A percentile compares a stretch with the other conserved stretches of the same genome.
Evolutionary conservation across 2,113 vertebrate species (phyloP).

Genomic region (Oreochromis tanganicae): DNA sequence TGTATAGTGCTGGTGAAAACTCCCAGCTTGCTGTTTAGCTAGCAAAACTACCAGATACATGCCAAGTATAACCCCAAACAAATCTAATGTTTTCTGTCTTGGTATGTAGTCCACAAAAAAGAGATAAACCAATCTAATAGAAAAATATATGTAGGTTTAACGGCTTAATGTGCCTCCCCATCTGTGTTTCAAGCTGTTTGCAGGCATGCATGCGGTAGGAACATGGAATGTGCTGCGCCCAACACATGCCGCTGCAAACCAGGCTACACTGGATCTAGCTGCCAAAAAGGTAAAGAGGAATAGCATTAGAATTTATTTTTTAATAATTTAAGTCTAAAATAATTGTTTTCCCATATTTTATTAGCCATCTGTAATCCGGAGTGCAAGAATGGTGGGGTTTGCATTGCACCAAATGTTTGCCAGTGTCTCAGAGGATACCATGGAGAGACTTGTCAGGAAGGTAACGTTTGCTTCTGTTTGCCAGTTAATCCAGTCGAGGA

Average conservation of each 20-base stretch:
- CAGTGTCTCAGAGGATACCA: constrained; percentile 60
- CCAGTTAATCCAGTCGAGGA: not conserved
- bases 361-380: constrained; percentile 49
- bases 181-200: constrained; percentile 61
- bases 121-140: not conserved
- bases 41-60: too few species aligned
- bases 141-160: not conserved
- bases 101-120: not conserved
- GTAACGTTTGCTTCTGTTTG: not conserved
- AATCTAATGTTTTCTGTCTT: not conserved
- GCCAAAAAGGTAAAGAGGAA: constrained; percentile 49
- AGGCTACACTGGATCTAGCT: constrained; percentile 60
- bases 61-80: too few species aligned
- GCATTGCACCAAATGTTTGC: constrained; percentile 48
- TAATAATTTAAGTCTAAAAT: not conserved
- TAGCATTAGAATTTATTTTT: not conserved
- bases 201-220: constrained; percentile 61
- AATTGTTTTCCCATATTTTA: not conserved
- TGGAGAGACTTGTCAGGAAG: constrained; percentile 63
- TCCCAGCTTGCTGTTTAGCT: too few species aligned
- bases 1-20: too few species aligned
- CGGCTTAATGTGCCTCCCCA: not conserved
- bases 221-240: constrained; percentile 71
- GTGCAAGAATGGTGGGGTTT: constrained; percentile 49
- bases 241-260: constrained; percentile 69